Evolutionary conservation across 2,888 invertebrate species (phyloP).

Genomic region (Oithona nana): DNA sequence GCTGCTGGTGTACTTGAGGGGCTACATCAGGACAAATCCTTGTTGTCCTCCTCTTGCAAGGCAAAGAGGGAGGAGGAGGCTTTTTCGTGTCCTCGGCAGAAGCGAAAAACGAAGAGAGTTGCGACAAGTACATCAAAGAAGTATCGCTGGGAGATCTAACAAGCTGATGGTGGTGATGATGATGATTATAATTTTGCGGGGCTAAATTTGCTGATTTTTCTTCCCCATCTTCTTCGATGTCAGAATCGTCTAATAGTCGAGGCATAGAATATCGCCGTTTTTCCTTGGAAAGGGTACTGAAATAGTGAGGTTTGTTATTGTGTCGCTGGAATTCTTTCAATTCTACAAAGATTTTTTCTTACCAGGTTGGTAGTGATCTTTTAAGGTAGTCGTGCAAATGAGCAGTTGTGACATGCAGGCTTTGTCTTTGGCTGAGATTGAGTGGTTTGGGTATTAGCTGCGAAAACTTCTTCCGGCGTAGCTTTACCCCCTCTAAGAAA

Average conservation of each 20-base stretch:
- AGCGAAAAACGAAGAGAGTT: neutral
- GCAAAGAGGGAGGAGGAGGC: neutral
- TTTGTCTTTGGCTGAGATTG: neutral
- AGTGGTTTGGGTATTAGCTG: neutral
- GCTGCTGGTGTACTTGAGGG: neutral
- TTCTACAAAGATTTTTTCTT: no score
- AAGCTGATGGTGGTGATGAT: neutral
- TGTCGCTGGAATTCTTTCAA: no score
- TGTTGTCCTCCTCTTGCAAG: neutral
- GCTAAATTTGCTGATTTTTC: no score
- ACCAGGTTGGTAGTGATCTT: no score
- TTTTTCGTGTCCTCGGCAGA: neutral
- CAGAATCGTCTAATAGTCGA: neutral
- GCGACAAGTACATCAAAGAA: neutral
- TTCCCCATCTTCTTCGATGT: neutral
- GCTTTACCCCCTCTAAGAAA: neutral
- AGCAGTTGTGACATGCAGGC: neutral
- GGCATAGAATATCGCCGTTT: neutral
- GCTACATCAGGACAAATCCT: neutral
- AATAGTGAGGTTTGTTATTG: no score
- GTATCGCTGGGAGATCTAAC: neutral
- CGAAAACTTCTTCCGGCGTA: neutral
- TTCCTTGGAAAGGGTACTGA: neutral
- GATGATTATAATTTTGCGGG: neutral
- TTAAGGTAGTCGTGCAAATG: neutral